phyloP scores from a whole-genome alignment of 2,888 invertebrate species.

The Tetragnatha montana region DNA sequence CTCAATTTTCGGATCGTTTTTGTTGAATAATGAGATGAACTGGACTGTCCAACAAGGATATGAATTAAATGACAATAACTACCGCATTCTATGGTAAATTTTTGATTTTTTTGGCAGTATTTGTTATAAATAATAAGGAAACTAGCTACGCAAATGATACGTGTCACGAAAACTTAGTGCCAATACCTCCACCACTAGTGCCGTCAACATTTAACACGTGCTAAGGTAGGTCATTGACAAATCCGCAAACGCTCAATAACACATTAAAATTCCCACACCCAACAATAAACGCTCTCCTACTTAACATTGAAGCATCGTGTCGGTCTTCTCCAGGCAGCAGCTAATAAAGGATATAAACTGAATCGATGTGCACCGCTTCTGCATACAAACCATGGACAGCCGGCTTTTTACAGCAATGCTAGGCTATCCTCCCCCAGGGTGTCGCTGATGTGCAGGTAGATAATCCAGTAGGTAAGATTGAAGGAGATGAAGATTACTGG shows the following conservation, averaged over 20 bases:
- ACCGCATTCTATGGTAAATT: neutral
- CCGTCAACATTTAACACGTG: slow-evolving; percentile 40
- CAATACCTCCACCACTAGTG: slow-evolving; percentile 24
- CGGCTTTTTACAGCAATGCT: slow-evolving; percentile 61
- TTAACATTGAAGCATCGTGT: slow-evolving; percentile 53
- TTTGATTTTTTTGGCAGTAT: neutral
- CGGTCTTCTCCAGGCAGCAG: slow-evolving; percentile 35
- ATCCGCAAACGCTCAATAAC: slow-evolving; percentile 30
- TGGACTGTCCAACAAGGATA: neutral
- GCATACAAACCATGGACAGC: slow-evolving; percentile 52
- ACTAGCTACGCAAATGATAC: neutral
- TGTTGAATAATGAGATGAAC: no score
- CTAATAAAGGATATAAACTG: slow-evolving; percentile 48
- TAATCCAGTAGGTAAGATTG: slow-evolving; percentile 99
- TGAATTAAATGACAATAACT: neutral
- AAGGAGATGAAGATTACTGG: slow-evolving; percentile 99
- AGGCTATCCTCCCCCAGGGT: slow-evolving; percentile 87
- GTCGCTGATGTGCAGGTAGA: slow-evolving; percentile 96
- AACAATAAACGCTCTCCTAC: slow-evolving; percentile 52
- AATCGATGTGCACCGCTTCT: slow-evolving; percentile 48
- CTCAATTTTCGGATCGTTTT: no score
- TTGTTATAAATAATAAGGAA: neutral
- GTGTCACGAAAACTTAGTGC: slow-evolving; percentile 8
- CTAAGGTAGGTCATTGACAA: slow-evolving; percentile 40
- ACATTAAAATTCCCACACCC: slow-evolving; percentile 54